phyloP scores from a whole-genome alignment of 2,113 vertebrate species.

The Athene cunicularia region DNA sequence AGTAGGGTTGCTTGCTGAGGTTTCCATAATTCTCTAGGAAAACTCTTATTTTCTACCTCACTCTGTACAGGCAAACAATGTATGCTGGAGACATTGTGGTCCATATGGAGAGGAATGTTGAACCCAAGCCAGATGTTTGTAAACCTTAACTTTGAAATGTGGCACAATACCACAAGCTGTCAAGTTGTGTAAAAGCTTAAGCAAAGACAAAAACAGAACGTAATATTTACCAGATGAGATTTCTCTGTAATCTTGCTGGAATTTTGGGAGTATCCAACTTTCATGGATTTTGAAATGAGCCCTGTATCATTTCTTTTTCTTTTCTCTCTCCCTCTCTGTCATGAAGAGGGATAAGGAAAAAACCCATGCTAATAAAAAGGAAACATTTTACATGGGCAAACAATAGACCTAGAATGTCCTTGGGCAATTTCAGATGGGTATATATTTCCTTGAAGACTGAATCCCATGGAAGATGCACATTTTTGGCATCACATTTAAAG shows the following conservation, averaged over 20 bases:
- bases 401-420: slow-evolving; percentile 37
- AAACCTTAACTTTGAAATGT: slow-evolving; percentile 83
- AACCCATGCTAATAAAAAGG: slow-evolving; percentile 59
- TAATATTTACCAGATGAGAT: slow-evolving; percentile 91
- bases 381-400: slow-evolving; percentile 61
- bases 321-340: not conserved
- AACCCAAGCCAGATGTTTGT: slow-evolving; percentile 81
- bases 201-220: slow-evolving; percentile 82
- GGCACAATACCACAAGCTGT: slow-evolving; percentile 84
- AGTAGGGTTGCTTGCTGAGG: not conserved
- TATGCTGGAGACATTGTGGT: slow-evolving; percentile 66
- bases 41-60: slow-evolving; percentile 71
- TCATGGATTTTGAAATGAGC: slow-evolving; percentile 82
- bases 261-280: slow-evolving; percentile 86
- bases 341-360: slow-evolving; percentile 50
- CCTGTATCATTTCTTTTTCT: slow-evolving; percentile 64
- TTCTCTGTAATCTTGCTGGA: slow-evolving; percentile 85
- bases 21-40: slow-evolving; percentile 62
- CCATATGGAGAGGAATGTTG: slow-evolving; percentile 72
- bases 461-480: slow-evolving; percentile 42
- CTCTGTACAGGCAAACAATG: slow-evolving; percentile 62
- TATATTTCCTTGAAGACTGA: slow-evolving; percentile 14
- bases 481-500: slow-evolving; percentile 48
- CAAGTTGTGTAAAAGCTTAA: slow-evolving; percentile 83
- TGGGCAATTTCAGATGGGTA: slow-evolving; percentile 52